Evolutionary conservation across 2,888 invertebrate genomes (phyloP).

Genomic region (Ceriagrion tenellum): DNA sequence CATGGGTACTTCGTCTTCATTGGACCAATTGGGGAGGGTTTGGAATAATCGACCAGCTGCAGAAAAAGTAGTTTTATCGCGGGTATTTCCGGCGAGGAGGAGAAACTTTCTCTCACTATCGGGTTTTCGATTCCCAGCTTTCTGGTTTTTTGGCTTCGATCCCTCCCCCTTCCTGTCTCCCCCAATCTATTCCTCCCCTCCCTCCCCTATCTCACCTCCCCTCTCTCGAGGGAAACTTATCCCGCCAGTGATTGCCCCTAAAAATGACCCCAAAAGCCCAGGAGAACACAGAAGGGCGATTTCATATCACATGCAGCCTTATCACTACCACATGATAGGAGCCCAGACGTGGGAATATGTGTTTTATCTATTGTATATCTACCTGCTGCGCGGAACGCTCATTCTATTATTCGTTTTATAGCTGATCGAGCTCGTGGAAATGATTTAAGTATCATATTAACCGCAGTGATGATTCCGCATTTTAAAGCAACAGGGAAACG

Average conservation of each 20-base stretch:
- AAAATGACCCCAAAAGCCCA: background rate
- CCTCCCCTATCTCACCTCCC: too few species aligned
- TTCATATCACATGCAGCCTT: background rate
- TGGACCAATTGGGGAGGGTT: background rate
- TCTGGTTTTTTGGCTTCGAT: background rate
- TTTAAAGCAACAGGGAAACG: background rate
- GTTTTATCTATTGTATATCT: background rate
- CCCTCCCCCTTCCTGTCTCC: too few species aligned
- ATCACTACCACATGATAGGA: background rate
- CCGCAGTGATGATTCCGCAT: background rate
- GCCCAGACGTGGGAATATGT: background rate
- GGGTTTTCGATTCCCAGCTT: constrained; percentile 7
- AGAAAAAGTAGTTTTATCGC: background rate
- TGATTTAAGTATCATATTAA: background rate
- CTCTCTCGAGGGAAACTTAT: background rate
- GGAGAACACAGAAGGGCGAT: background rate
- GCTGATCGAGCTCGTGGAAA: background rate
- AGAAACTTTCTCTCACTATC: background rate
- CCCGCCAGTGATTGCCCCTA: background rate
- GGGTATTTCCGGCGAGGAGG: background rate
- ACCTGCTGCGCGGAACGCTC: background rate
- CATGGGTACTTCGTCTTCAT: background rate
- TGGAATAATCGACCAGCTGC: background rate
- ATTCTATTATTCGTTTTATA: background rate
- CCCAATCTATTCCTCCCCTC: background rate